phyloP scores from a whole-genome alignment of 2,888 invertebrate genomes.

The Amorpha juglandis region DNA sequence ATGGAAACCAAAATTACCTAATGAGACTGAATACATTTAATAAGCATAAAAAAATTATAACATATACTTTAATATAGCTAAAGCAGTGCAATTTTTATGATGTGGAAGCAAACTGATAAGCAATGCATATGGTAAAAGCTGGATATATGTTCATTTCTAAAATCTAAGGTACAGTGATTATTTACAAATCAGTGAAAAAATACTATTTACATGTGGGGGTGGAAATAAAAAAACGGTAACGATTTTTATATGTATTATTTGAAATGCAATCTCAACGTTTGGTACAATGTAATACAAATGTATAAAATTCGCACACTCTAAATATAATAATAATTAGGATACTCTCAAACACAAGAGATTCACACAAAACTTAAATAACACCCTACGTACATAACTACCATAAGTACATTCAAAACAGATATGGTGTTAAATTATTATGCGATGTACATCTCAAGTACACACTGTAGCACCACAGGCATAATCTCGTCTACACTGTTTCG shows the following conservation, averaged over 20 bases:
- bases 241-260: constrained; percentile 74
- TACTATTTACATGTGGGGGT: constrained; percentile 16
- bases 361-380: constrained; percentile 61
- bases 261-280: constrained; percentile 83
- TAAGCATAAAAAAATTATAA: constrained; percentile 27
- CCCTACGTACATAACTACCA: constrained; percentile 41
- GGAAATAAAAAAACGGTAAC: constrained; percentile 53
- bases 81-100: constrained; percentile 14
- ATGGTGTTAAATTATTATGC: constrained; percentile 37
- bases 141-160: not conserved
- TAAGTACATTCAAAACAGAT: constrained; percentile 43
- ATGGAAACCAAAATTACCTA: constrained; percentile 38
- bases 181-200: not conserved
- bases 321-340: constrained; percentile 44
- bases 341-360: constrained; percentile 64
- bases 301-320: constrained; percentile 76
- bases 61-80: constrained; percentile 25
- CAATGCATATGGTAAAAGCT: constrained; percentile 28
- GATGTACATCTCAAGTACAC: constrained; percentile 36
- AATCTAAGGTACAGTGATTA: not conserved
- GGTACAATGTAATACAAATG: constrained; percentile 80
- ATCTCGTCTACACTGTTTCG: constrained; percentile 29
- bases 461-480: constrained; percentile 48
- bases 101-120: constrained; percentile 30
- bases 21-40: constrained; percentile 58